Base-by-base conservation (phyloP, 2,888 invertebrate species). In the Schizotus pectinicornis region DNA sequence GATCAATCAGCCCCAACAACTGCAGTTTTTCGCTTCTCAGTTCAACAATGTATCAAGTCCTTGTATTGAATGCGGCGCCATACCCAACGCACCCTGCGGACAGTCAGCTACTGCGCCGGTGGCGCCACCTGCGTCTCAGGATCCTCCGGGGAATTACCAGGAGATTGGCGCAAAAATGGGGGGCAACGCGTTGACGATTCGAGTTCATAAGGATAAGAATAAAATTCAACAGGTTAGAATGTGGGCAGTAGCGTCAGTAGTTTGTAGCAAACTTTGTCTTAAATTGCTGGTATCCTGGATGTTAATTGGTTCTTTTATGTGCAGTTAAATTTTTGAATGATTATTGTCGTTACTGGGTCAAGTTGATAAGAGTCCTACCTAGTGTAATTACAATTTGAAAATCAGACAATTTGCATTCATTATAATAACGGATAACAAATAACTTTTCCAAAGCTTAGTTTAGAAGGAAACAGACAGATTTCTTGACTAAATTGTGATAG, bases 81-180 rank as follows among this genome's bases (percentile, higher is more conserved):
- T 67, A 5, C 59, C 61, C 7, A 59, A 61, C 31, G 46, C 67
- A 1, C 42, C 62, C n/a, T 22, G 22, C 22, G 22, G 22, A 22
- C 22, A 22, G 5, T 22, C 22, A 3, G 22, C 22, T 2, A 36
- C 36, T 3, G 41, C 3, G 39, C 12, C 35, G 47, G 7, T 48
- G 22, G 22, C 5, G 22, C 22, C 22, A 3, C 3, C 22, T 22
- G 22, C 51, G 0, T 59, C 65, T 2, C 57, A 58, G 5, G 56
- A 61, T 9, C 63, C 64, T 3, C 56, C 64, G 5, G 75, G 81
- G 77, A 81, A 81, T 34, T 86, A 84, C 65, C 86, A 87, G 76
- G 87, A 88, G 77, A 87, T 88, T 37, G 85, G 85, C 0, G 87
- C 88, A 1, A 81, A 83, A 33, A 85, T 88, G 79, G 84, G 87